Evolutionary conservation across 1,140 invertebrate genomes (phyloP).

Genomic region (Hylaeus volcanicus): DNA sequence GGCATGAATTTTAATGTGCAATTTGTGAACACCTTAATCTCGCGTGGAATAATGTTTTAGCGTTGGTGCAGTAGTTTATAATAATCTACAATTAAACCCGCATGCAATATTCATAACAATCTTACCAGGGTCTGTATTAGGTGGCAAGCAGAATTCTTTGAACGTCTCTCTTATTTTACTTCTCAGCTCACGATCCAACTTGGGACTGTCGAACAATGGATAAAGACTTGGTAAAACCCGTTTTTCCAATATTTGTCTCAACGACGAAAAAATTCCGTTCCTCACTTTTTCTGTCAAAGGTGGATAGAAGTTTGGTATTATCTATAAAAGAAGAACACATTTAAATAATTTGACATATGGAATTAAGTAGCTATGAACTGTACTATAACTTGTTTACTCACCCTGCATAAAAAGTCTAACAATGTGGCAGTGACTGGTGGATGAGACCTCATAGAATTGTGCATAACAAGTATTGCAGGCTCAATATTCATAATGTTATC

Average conservation of each 20-base stretch:
- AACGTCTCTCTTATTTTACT: constrained; percentile 94
- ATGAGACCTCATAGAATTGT: constrained; percentile 97
- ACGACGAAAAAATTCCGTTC: constrained; percentile 94
- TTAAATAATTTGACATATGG: constrained; percentile 4
- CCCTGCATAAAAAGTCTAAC: constrained; percentile 95
- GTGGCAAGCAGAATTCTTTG: constrained; percentile 91
- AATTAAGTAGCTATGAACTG: background rate
- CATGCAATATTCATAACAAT: constrained; percentile 39
- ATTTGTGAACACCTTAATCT: background rate
- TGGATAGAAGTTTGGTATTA: constrained; percentile 96
- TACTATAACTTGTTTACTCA: constrained; percentile 74
- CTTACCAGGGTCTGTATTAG: constrained; percentile 78
- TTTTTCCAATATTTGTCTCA: constrained; percentile 96
- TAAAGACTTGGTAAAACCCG: constrained; percentile 93
- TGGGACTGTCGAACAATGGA: constrained; percentile 95
- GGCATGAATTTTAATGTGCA: constrained; percentile 1
- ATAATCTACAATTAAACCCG: constrained; percentile 1
- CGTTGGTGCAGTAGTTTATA: constrained; percentile 5
- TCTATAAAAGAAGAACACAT: constrained; percentile 82
- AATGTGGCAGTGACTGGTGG: constrained; percentile 96
- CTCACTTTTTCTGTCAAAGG: constrained; percentile 91
- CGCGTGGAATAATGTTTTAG: constrained; percentile 7
- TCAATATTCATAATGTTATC: constrained; percentile 99
- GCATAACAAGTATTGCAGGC: constrained; percentile 99
- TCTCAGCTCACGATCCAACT: constrained; percentile 93